Base-by-base conservation (phyloP, 2,888 invertebrate species). In the Anthophora plumipes region DNA sequence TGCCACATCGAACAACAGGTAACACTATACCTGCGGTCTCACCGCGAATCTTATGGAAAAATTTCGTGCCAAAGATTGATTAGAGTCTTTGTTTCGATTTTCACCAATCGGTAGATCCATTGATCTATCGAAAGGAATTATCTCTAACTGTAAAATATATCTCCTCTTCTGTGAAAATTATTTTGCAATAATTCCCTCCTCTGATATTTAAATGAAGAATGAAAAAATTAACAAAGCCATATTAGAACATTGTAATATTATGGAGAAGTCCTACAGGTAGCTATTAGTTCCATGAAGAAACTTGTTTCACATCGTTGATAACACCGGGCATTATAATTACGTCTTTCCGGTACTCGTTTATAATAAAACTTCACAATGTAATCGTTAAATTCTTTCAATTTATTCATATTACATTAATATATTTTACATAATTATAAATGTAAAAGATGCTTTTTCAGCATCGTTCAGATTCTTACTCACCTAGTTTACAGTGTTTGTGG, bases 21-120 rank as follows among this genome's bases (percentile, higher is more conserved):
- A 80, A 82, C 52, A 67, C 70, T 76, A 77, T 68, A 9, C 68
- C 48, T 77, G 82, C 60, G 80, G 80, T 82, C 71, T 76, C 75
- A 68, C 82, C 82, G 59, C 80, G 57, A 25, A 48, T 43, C 22
- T n/a, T 39, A 11, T 22, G 11, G 31, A 80, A 80, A 80, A 80
- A 68, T 60, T 43, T 37, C 41, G 8, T 25, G 20, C 43, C 63
- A n/a, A 78, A 64, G 57, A 73, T 59, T 59, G 63, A 78, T 78
- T 73, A 61, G 31, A 31, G 25, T 71, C 78, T 63, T 73, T 52
- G 48, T 37, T 31, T 22, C 39, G 1, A 11, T 72, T 80, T 70
- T 59, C 77, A 55, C 12, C 12, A 31, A 52, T 63, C 20, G n/a
- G n/a, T 9, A 20, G 37, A 43, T 46, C 9, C 52, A 25, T 7